Conservation (phyloP, 2,797 vertebrate species). For the Pseudochromis fuscus region DNA sequence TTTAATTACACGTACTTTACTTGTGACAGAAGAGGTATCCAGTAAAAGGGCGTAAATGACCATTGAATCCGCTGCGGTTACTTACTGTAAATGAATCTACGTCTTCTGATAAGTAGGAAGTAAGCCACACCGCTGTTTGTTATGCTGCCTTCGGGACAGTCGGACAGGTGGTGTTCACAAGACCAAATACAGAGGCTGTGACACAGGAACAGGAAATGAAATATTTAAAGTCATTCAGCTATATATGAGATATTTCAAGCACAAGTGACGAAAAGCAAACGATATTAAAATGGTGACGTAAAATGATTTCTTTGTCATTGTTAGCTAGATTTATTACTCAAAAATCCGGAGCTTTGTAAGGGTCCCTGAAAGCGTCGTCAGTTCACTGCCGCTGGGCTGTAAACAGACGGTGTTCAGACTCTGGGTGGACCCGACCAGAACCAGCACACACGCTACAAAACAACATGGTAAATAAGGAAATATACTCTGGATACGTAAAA, state of each 20-base stretch:
- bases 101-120: constrained; percentile 48
- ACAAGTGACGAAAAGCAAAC: too few species aligned
- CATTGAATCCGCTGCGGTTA: neutral
- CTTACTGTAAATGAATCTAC: constrained; percentile 25
- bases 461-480: constrained; percentile 44
- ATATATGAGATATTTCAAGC: too few species aligned
- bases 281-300: too few species aligned
- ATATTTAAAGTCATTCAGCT: too few species aligned
- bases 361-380: constrained; percentile 38
- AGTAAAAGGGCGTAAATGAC: neutral
- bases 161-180: neutral
- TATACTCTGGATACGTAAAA: neutral
- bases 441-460: neutral
- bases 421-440: constrained; percentile 42
- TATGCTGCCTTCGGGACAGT: neutral
- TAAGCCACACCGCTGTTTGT: constrained; percentile 21
- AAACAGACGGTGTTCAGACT: constrained; percentile 51
- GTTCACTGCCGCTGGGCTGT: constrained; percentile 25
- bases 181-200: neutral
- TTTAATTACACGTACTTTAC: too few species aligned
- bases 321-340: fast-evolving
- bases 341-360: constrained; percentile 19
- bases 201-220: neutral
- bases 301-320: too few species aligned
- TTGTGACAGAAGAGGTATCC: neutral